Conservation (phyloP, 2,888 invertebrate genomes). For the Archips xylosteana region DNA sequence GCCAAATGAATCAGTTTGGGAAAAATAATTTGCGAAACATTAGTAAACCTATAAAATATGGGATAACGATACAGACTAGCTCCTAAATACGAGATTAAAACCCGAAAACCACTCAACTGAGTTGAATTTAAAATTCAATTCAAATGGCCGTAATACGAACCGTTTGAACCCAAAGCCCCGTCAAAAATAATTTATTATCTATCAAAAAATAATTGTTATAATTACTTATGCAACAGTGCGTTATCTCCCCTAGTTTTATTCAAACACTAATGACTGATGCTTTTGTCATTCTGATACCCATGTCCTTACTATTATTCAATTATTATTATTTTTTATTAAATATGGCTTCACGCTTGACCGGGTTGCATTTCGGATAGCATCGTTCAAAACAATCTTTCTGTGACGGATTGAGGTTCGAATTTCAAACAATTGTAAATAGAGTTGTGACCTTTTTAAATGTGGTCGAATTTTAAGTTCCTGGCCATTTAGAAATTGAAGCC, state of each 20-base stretch:
- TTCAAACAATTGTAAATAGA: not conserved
- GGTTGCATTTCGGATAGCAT: not conserved
- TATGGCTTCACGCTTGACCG: constrained; percentile 33
- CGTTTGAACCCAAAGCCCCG: constrained; percentile 45
- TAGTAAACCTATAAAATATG: no score
- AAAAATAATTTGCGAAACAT: no score
- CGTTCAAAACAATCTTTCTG: not conserved
- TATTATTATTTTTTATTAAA: constrained; percentile 49
- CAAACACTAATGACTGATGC: constrained; percentile 78
- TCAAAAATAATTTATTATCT: constrained; percentile 81
- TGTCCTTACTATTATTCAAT: constrained; percentile 47
- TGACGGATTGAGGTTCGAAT: not conserved
- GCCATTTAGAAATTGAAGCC: not conserved
- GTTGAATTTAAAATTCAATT: constrained; percentile 16
- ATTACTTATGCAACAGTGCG: constrained; percentile 79
- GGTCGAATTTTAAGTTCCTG: not conserved
- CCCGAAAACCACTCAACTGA: not conserved
- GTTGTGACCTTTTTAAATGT: not conserved
- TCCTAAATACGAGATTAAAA: not conserved
- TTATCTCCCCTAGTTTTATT: constrained; percentile 76
- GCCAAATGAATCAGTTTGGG: no score
- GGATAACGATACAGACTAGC: no score
- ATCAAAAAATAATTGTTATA: constrained; percentile 83
- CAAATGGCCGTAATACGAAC: constrained; percentile 15
- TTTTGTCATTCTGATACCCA: constrained; percentile 63